Base-by-base conservation (phyloP, 2,113 vertebrate genomes). In the Corvus moneduloides region DNA sequence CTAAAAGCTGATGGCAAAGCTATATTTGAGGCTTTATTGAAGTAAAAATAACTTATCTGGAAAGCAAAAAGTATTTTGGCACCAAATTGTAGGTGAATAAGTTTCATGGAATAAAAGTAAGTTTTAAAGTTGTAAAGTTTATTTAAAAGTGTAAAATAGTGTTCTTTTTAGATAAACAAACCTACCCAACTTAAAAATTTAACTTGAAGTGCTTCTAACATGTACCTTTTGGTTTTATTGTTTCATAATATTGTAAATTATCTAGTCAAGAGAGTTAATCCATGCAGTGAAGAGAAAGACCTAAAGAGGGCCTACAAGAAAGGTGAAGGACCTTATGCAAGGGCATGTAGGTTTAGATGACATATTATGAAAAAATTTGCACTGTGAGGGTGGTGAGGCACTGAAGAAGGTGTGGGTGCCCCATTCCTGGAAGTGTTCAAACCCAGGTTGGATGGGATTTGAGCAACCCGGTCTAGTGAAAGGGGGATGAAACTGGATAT, bases 401-500 rank as follows among this genome's bases (percentile, higher is more conserved):
- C 20, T 61, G 24, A n/a, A 67, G 20, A n/a, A 39, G 19, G 9
- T 75, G 14, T 41, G 14, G 14, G 7, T 35, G 7, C 13, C 24
- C 20, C 17, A 19, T 35, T 26, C 33, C 24, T 62, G n/a, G 12
- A 62, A 76, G 10, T 16, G 21, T 41, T 54, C n/a, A 41, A 54
- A 48, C n/a, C 2, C 48, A 69, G 30, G 12, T 2, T 55, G 32
- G 21, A 27, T 11, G 2, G 8, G 9, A 24, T 69, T 76, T 48
- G 21, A 76, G 11, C 17, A 62, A 69, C 21, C 5, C 0, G 0
- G 2, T 48, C 22, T 22, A 48, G n/a, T 55, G 63, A 18, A 68
- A 35, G 4, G 11, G 14, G 3, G 5, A 32, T 55, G 30, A 48
- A 83, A 61, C 21, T 41, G 26, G 13, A 16, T 68, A 41, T 55